These are phyloP conservation scores for Sisor rabdophorus DNA, from an alignment of 2,113 vertebrate species.

Conservation along the genomic window DNA sequence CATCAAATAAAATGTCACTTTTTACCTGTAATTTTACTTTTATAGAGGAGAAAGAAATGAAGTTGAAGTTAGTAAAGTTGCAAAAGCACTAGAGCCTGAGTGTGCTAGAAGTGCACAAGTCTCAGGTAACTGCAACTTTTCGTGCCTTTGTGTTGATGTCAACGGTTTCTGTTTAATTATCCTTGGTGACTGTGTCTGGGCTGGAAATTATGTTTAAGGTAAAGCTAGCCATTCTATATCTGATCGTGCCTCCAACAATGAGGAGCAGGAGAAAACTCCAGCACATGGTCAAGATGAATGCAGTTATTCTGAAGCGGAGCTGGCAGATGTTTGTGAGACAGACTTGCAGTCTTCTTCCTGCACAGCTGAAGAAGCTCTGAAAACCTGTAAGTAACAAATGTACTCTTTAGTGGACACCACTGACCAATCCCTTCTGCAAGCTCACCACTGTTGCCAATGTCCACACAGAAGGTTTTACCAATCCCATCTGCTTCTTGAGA, in stretches of 20 bases:
- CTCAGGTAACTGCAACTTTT: conserved; percentile 68
- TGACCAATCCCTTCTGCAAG: background rate
- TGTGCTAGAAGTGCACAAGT: conserved; percentile 73
- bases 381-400: conserved; percentile 62
- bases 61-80: conserved; percentile 74
- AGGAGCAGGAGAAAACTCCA: conserved; percentile 58
- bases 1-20: background rate
- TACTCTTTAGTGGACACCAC: background rate
- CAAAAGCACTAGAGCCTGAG: conserved; percentile 71
- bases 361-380: conserved; percentile 71
- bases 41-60: conserved; percentile 81
- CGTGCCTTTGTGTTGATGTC: background rate
- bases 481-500: background rate
- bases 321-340: conserved; percentile 54
- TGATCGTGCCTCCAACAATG: conserved; percentile 50
- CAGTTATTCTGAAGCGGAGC: conserved; percentile 57
- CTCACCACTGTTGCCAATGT: background rate
- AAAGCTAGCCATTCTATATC: conserved; percentile 60
- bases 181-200: background rate
- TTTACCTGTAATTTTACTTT: conserved; percentile 35
- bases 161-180: background rate
- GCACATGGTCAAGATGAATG: conserved; percentile 44
- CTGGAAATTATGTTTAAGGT: conserved; percentile 52
- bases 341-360: conserved; percentile 60
- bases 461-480: background rate